Evolutionary conservation across 2,797 vertebrate species (phyloP).

Genomic region (Phataginus tetradactyla): DNA sequence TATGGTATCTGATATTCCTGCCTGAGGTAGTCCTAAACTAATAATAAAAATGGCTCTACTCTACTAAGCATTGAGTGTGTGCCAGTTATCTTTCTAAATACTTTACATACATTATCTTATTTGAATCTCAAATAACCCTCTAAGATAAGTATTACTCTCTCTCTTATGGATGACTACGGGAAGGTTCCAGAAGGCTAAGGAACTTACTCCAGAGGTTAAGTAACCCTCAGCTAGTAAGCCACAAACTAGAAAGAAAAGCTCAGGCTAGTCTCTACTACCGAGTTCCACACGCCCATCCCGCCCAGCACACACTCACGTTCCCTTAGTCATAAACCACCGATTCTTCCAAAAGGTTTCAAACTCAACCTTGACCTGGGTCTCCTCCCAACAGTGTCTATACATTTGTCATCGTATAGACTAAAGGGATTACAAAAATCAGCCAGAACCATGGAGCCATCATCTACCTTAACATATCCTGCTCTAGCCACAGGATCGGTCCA

Average conservation of each 20-base stretch:
- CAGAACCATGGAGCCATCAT: not conserved
- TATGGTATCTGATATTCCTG: not conserved
- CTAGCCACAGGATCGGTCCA: not conserved
- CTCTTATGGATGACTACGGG: not conserved
- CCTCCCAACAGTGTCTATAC: not conserved
- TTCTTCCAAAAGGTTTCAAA: not conserved
- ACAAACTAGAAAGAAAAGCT: not conserved
- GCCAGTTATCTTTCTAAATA: not conserved
- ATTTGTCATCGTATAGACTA: not conserved
- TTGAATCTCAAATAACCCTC: not conserved
- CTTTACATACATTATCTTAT: not conserved
- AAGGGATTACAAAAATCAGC: not conserved
- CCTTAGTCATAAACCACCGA: not conserved
- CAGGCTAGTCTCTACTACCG: not conserved
- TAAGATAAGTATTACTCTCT: not conserved
- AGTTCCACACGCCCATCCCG: not conserved
- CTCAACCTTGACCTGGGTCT: not conserved
- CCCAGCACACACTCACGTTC: not conserved
- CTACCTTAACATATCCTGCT: not conserved
- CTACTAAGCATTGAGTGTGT: not conserved
- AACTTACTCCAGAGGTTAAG: not conserved
- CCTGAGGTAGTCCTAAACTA: not conserved
- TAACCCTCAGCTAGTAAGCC: not conserved
- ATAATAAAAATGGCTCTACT: slow-evolving; percentile 44
- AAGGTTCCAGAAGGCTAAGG: not conserved